Percentiles rank a stretch among this genome's conserved stretches.
Conservation (phyloP, 2,888 invertebrate species). For the Luperina testacea region DNA sequence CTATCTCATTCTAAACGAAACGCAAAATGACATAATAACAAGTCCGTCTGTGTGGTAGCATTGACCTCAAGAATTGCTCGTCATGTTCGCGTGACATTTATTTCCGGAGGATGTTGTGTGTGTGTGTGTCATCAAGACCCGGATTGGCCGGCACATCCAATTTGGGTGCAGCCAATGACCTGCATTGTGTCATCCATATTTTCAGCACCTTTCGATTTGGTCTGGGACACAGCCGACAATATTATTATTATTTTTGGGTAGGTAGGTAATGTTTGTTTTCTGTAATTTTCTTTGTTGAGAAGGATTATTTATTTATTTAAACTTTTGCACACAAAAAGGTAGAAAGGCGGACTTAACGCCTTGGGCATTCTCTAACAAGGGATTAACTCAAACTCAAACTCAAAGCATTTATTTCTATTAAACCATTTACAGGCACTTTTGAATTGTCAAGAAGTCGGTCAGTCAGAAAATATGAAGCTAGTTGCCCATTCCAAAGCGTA, state of each 20-base stretch:
- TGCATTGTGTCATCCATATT: constrained; percentile 31
- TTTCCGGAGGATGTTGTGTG: constrained; percentile 59
- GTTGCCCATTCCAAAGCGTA: too few species aligned
- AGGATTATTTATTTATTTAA: too few species aligned
- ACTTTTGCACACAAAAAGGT: too few species aligned
- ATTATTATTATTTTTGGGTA: not conserved
- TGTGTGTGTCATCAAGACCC: constrained; percentile 51
- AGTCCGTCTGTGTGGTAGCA: constrained; percentile 31
- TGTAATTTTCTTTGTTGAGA: not conserved
- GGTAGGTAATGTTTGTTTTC: not conserved
- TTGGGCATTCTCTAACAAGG: too few species aligned
- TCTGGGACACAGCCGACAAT: not conserved
- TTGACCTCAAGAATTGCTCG: constrained; percentile 52
- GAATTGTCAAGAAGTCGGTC: too few species aligned
- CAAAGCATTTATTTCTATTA: too few species aligned
- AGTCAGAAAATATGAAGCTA: too few species aligned
- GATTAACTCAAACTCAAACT: too few species aligned
- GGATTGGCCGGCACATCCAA: constrained; percentile 21
- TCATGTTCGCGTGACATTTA: constrained; percentile 46
- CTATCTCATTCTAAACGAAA: not conserved
- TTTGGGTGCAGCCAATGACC: constrained; percentile 44
- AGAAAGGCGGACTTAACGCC: too few species aligned
- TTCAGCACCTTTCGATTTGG: too few species aligned
- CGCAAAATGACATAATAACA: constrained; percentile 16
- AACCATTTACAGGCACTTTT: too few species aligned